Evolutionary conservation across 2,888 invertebrate species (phyloP).

Genomic region (Furcula furcula): DNA sequence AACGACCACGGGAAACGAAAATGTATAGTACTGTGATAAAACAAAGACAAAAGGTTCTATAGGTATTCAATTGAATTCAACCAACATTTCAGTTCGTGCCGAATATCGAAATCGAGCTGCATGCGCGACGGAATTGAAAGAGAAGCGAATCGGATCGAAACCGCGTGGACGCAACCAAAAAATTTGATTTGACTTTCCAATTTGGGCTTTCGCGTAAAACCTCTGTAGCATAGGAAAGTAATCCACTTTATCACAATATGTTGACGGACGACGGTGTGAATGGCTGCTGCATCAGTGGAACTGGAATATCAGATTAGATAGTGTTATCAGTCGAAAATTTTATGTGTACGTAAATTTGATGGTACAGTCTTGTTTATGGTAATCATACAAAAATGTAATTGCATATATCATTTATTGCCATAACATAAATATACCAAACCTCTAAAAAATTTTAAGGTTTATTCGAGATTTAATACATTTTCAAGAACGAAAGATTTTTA

Average conservation of each 20-base stretch:
- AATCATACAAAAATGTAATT: no score
- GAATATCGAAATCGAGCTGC: slow-evolving; percentile 19
- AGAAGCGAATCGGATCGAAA: slow-evolving; percentile 8
- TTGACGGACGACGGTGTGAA: slow-evolving; percentile 10
- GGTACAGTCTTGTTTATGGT: no score
- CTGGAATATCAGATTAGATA: background rate
- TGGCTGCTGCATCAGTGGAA: slow-evolving; percentile 7
- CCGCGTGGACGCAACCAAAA: slow-evolving; percentile 9
- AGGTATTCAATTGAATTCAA: slow-evolving; percentile 14
- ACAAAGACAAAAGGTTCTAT: slow-evolving; percentile 5
- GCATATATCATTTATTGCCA: no score
- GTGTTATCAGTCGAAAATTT: no score
- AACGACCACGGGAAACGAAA: no score
- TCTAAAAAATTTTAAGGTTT: no score
- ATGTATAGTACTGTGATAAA: background rate
- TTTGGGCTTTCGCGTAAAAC: background rate
- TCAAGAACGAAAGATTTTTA: no score
- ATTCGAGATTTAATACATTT: no score
- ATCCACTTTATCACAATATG: slow-evolving; percentile 16
- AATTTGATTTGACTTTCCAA: slow-evolving; percentile 1
- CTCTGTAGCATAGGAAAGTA: slow-evolving; percentile 7
- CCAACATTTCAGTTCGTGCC: slow-evolving; percentile 15
- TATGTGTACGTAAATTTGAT: no score
- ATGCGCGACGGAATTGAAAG: slow-evolving; percentile 7
- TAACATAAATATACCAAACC: no score